phyloP scores from a whole-genome alignment of 2,888 invertebrate genomes.

The Agrotis puta region DNA sequence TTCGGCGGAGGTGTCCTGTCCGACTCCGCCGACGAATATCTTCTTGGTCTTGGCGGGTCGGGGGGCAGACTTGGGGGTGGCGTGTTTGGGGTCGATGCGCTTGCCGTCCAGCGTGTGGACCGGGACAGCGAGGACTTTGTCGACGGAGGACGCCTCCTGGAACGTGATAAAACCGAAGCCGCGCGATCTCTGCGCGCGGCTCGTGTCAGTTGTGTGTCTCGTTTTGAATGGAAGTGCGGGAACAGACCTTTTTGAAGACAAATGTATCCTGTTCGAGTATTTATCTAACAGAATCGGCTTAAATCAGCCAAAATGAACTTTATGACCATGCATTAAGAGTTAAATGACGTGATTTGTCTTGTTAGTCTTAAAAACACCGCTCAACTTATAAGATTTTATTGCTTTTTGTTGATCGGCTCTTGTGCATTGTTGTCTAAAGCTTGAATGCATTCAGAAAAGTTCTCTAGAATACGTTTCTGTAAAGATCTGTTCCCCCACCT shows the following conservation, averaged over 20 bases:
- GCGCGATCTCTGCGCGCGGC: conserved; percentile 96
- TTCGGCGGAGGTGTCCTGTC: conserved; percentile 97
- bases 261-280: not conserved
- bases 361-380: too few species aligned
- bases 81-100: conserved; percentile 98
- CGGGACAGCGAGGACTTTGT: conserved; percentile 97
- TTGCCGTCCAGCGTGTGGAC: conserved; percentile 98
- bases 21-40: conserved; percentile 97
- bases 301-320: not conserved
- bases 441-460: too few species aligned
- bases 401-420: not conserved
- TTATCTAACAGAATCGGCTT: not conserved
- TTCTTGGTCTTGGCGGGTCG: conserved; percentile 97
- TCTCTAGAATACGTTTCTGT: too few species aligned
- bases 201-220: conserved; percentile 33
- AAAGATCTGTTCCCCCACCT: conserved; percentile 22
- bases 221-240: not conserved
- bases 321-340: not conserved
- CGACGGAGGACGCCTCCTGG: conserved; percentile 97
- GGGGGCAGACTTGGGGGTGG: conserved; percentile 97
- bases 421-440: not conserved
- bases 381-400: not conserved
- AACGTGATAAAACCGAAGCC: conserved; percentile 98
- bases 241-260: conserved; percentile 17
- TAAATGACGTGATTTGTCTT: too few species aligned